phyloP scores from a whole-genome alignment of 2,888 invertebrate genomes.

The Tenthredo distinguenda region DNA sequence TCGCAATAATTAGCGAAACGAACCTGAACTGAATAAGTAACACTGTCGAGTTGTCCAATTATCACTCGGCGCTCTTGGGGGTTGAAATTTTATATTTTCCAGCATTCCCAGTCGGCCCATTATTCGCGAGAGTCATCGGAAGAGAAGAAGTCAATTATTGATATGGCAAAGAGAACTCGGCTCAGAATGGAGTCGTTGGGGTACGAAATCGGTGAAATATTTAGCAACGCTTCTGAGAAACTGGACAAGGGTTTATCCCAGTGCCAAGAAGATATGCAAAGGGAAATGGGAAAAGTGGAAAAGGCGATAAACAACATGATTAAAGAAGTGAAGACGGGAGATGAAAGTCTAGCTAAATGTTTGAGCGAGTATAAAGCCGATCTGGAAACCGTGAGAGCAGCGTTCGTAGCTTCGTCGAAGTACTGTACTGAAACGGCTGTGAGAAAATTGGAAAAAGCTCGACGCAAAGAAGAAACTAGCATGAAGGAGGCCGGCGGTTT shows the following conservation, averaged over 20 bases:
- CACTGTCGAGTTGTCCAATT: neutral
- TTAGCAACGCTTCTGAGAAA: conserved; percentile 54
- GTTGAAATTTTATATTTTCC: neutral
- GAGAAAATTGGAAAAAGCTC: conserved; percentile 40
- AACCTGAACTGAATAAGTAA: conserved; percentile 7
- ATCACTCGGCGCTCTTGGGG: neutral
- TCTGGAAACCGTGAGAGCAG: conserved; percentile 19
- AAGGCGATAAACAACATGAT: conserved; percentile 45
- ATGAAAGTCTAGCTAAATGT: conserved; percentile 14
- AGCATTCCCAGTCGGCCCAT: conserved; percentile 9
- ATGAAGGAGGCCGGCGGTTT: conserved; percentile 40
- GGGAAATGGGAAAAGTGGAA: conserved; percentile 54
- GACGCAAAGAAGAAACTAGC: conserved; percentile 42
- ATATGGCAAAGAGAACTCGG: conserved; percentile 47
- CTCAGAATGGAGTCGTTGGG: conserved; percentile 58
- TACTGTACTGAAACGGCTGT: conserved; percentile 52
- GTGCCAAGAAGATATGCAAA: conserved; percentile 55
- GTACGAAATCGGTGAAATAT: conserved; percentile 55
- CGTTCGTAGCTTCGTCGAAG: conserved; percentile 46
- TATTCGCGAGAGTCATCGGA: neutral
- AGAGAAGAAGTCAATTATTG: conserved; percentile 38
- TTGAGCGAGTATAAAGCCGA: conserved; percentile 47
- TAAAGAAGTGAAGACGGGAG: neutral
- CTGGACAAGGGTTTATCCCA: conserved; percentile 54
- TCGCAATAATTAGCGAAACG: neutral